Evolutionary conservation across 2,113 vertebrate species (phyloP), one percentile per base, ranked within the genome.

Genomic region (Otolemur garnettii): DNA sequence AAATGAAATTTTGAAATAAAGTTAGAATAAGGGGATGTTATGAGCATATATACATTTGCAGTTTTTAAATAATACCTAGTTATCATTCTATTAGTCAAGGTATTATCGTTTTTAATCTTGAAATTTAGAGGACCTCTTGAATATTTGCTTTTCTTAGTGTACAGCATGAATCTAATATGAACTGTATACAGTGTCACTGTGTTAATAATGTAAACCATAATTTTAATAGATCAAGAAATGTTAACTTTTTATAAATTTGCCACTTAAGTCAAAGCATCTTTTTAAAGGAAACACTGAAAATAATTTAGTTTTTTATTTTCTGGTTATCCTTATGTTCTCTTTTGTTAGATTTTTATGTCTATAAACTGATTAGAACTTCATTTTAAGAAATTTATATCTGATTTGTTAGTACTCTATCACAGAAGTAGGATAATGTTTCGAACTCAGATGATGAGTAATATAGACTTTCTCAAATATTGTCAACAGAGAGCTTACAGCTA

Each of bases 31-130:
- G 45, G n/a, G 75, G n/a, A 24, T 91, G 3, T 83, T 80, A 7
- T 75, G 50, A 21, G 42, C 92, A 78, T 82, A n/a, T 82, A 33
- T 74, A 77, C 38, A 35, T 50, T 10, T 53, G 4, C 5, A 88
- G 14, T 90, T 79, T 97, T 98, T 96, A 95, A 96, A 74, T 83
- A 93, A 93, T 97, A 96, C 93, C 88, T 97, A 42, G 83, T 59
- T 93, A 95, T 98, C 18, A 82, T 97, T 97, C 96, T 96, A 1
- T 88, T 98, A 85, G n/a, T 90, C 89, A 85, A 94, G 92, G 97
- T 82, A 71, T 93, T 96, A 95, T 97, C 98, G 95, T 98, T 98
- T 98, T 97, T 98, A 98, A 97, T 87, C 96, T 97, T 98, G 91
- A 97, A 96, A 10, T 85, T 57, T 92, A 96, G 91, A 98, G 91